A percentile compares a stretch with the other conserved stretches of the same genome.
Conservation (phyloP, 2,888 invertebrate species). For the Artemia sinica region DNA sequence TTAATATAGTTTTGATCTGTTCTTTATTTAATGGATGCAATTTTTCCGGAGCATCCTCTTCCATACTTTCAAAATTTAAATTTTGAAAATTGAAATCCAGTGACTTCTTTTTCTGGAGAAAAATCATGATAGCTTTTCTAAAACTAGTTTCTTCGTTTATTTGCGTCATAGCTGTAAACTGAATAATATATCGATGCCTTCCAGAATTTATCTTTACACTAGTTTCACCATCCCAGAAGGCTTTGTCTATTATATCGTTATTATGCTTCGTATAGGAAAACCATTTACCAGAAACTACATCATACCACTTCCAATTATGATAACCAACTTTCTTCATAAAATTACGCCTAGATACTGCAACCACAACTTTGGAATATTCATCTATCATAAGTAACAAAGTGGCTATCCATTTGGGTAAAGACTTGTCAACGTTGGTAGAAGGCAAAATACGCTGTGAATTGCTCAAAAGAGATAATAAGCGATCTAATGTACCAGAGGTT, state of each 20-base stretch:
- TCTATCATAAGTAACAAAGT: conserved; percentile 54
- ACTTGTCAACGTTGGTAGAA: neutral
- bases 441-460: neutral
- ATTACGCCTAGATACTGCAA: conserved; percentile 46
- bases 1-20: conserved; percentile 25
- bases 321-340: conserved; percentile 40
- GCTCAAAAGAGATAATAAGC: neutral
- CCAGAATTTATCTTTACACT: conserved; percentile 52
- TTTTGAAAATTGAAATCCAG: conserved; percentile 21
- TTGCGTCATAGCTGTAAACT: conserved; percentile 61
- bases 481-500: neutral
- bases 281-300: conserved; percentile 62
- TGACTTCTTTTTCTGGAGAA: conserved; percentile 27
- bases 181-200: conserved; percentile 53
- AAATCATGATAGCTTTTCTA: conserved; percentile 55
- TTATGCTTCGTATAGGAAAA: conserved; percentile 50
- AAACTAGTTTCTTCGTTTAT: conserved; percentile 65
- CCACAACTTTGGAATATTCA: conserved; percentile 53
- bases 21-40: neutral
- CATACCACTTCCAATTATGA: conserved; percentile 63
- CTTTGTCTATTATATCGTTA: conserved; percentile 56
- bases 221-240: conserved; percentile 52
- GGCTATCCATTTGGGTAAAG: conserved; percentile 55
- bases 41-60: conserved; percentile 16
- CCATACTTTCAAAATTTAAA: conserved; percentile 20